These are phyloP conservation scores for Coecobrya sp. DNA, from an alignment of 2,888 invertebrate genomes.

Conservation along the genomic window DNA sequence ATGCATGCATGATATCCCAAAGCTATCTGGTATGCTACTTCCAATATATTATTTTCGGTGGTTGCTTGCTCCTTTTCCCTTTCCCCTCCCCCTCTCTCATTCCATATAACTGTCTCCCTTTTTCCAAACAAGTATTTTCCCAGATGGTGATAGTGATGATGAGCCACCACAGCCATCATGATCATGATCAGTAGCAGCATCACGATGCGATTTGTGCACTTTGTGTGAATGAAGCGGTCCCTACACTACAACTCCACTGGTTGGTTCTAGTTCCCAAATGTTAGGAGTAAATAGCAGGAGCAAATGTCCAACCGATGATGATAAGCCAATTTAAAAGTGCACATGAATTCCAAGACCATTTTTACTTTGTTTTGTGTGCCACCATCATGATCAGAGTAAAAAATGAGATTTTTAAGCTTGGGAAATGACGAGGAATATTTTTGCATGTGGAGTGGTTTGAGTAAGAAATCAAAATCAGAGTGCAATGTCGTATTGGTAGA, in stretches of 20 bases:
- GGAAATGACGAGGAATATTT: background rate
- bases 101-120: slow-evolving; percentile 18
- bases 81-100: background rate
- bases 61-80: background rate
- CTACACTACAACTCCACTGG: background rate
- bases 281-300: background rate
- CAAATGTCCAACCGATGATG: background rate
- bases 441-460: background rate
- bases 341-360: background rate
- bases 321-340: background rate
- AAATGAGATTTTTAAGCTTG: background rate
- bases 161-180: background rate
- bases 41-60: slow-evolving; percentile 53
- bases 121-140: slow-evolving; percentile 39
- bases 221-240: slow-evolving; percentile 10
- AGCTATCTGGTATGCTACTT: slow-evolving; percentile 30
- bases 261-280: no score
- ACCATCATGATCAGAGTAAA: background rate
- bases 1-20: slow-evolving; percentile 60
- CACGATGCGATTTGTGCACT: background rate
- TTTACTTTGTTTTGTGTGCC: background rate
- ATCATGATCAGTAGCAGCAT: background rate
- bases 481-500: slow-evolving; percentile 22
- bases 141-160: slow-evolving; percentile 14
- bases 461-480: slow-evolving; percentile 6